Evolutionary conservation across 2,113 vertebrate genomes (phyloP).

Genomic region (Vulpes lagopus): DNA sequence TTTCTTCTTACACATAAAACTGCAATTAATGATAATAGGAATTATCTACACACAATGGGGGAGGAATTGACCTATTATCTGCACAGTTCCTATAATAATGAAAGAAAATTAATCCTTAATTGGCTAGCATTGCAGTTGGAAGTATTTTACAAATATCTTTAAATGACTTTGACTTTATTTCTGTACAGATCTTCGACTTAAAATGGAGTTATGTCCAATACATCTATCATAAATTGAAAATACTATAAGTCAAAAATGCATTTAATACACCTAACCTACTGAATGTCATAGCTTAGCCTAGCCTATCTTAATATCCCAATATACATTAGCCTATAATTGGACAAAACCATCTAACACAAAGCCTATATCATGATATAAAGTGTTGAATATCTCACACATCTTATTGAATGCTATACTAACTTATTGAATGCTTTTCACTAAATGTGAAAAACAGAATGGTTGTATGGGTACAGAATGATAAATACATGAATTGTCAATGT

Average conservation of each 20-base stretch:
- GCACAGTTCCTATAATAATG: conserved; percentile 44
- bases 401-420: background rate
- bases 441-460: background rate
- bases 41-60: conserved; percentile 28
- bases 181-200: background rate
- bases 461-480: background rate
- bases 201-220: background rate
- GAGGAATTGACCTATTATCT: background rate
- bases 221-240: background rate
- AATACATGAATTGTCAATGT: background rate
- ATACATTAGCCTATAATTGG: background rate
- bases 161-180: conserved; percentile 57
- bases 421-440: background rate
- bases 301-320: background rate
- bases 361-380: background rate
- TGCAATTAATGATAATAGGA: background rate
- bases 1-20: conserved; percentile 33
- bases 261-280: background rate
- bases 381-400: background rate
- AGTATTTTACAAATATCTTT: conserved; percentile 29
- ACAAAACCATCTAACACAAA: background rate
- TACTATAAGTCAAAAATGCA: background rate
- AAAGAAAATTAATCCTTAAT: conserved; percentile 56
- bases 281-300: background rate
- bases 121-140: conserved; percentile 9